Percentiles rank a stretch among this genome's conserved stretches.
phyloP scores from a whole-genome alignment of 2,113 vertebrate species.

The Macheiramphus alcinus region DNA sequence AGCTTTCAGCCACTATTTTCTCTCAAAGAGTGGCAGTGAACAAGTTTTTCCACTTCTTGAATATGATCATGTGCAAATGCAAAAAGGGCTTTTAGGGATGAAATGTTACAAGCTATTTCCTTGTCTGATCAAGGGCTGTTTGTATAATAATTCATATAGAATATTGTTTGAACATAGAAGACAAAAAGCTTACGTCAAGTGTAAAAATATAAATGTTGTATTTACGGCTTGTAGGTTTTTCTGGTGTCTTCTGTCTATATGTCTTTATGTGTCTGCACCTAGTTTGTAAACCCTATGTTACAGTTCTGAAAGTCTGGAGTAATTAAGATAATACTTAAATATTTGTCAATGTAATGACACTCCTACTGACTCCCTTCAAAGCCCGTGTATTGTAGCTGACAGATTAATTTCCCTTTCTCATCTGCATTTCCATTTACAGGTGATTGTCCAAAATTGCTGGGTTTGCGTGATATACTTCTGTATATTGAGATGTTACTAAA shows the following conservation, averaged over 20 bases:
- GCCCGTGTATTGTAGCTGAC: accelerated
- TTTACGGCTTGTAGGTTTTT: background rate
- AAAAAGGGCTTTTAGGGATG: background rate
- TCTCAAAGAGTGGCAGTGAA: background rate
- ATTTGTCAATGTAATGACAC: background rate
- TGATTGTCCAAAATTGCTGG: background rate
- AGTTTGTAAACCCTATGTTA: background rate
- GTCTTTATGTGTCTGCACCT: background rate
- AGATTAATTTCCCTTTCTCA: background rate
- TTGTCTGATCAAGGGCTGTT: background rate
- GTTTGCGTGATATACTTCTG: background rate
- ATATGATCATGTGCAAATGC: background rate
- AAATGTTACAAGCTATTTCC: background rate
- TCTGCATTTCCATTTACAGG: background rate
- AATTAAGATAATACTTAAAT: background rate
- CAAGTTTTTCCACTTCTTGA: background rate
- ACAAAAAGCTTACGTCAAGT: background rate
- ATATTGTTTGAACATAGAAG: background rate
- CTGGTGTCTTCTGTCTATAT: background rate
- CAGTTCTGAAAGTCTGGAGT: background rate
- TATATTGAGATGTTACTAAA: background rate
- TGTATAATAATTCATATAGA: background rate
- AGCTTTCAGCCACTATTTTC: background rate
- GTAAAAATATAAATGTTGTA: background rate
- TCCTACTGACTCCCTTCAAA: background rate